Conservation (phyloP, 2,113 vertebrate genomes). For the Myotis lucifugus region DNA sequence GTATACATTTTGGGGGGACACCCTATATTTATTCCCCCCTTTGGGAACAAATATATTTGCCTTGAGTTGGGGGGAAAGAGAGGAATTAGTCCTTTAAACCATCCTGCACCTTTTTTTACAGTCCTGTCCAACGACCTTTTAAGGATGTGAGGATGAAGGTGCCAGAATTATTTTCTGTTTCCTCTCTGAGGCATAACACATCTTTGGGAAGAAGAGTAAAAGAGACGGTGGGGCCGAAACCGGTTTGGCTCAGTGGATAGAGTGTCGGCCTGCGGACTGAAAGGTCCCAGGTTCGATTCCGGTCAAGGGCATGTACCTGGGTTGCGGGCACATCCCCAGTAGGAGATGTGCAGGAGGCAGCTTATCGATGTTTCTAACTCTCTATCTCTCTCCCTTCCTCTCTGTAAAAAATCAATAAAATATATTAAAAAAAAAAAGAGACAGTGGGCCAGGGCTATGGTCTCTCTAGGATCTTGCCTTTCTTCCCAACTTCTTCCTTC, state of each 20-base stretch:
- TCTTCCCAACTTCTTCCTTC: background rate
- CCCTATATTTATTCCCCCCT: too few relatives aligned
- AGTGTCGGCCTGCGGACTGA: too few relatives aligned
- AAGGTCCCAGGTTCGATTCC: too few relatives aligned
- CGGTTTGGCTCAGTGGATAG: too few relatives aligned
- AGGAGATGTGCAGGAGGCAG: too few relatives aligned
- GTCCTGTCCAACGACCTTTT: background rate
- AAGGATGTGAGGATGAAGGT: background rate
- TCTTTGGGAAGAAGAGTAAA: background rate
- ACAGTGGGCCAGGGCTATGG: background rate
- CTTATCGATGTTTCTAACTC: too few relatives aligned
- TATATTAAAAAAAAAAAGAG: too few relatives aligned
- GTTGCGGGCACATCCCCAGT: too few relatives aligned
- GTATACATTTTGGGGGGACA: too few relatives aligned
- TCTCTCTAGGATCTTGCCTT: background rate
- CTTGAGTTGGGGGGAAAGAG: background rate
- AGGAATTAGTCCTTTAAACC: background rate
- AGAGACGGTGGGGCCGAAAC: rapidly evolving
- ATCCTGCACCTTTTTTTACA: background rate
- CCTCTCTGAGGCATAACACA: background rate
- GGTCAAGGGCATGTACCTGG: too few relatives aligned
- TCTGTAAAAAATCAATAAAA: too few relatives aligned
- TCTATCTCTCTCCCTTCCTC: too few relatives aligned
- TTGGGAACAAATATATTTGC: background rate
- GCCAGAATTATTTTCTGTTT: background rate